Base-by-base conservation (phyloP, 2,113 vertebrate genomes). In the Oostethus manadensis region DNA sequence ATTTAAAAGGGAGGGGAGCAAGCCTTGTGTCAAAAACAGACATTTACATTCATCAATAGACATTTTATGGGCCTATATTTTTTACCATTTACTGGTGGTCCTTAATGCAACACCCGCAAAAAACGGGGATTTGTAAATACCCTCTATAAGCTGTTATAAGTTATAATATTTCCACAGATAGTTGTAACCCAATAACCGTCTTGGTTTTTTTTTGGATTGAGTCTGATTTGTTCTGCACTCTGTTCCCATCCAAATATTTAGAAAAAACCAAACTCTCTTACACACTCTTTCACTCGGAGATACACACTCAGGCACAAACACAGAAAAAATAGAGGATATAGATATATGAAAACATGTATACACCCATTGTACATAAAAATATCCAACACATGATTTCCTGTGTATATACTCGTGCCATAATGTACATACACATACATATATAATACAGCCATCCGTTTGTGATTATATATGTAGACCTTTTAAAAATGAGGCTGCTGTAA, bases 341-440 rank as follows among this genome's bases (percentile, higher is more conserved):
- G 74, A 84, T 68, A 77, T 83, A 85, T 84, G 80, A 85, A 78
- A 80, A 88, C 84, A 87, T 87, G 82, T 84, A 89, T 87, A 91
- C 87, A 88, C 84, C 65, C 63, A 56, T 74, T 54, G 84, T 82
- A 88, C 81, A 88, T 86, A 86, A 83, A 89, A 84, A 80, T n/a
- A 84, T 81, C 69, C 66, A 70, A 68, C 71, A 78, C 62, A 80
- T 82, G 80, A 74, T 85, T 80, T 84, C 83, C 60, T 77, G 84
- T 83, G 78, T 87, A 81, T 83, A 85, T 83, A 86, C 77, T 84
- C 81, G 84, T 84, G 76, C 64, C 70, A 77, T 66, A 64, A 88
- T 83, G 83, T 83, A 84, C 71, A 84, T 84, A 87, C 81, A 88
- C 77, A 78, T 81, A 86, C 86, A 91, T 89, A 91, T 89, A 91